These are phyloP conservation scores for Falcunculus frontatus DNA, from an alignment of 2,113 vertebrate genomes.

Conservation along the genomic window DNA sequence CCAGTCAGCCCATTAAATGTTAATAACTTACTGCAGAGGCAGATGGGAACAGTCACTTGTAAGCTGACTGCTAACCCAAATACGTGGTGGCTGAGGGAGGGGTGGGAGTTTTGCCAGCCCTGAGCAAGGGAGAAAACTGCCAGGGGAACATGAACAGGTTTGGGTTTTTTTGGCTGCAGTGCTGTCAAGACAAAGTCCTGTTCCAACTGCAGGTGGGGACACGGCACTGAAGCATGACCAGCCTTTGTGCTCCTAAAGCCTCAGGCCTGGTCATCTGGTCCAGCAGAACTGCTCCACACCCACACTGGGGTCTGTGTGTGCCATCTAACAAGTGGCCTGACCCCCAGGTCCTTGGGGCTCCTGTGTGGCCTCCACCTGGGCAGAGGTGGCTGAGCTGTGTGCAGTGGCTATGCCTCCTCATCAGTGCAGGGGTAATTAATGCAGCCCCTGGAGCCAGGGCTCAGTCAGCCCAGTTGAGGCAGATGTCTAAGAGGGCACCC, in stretches of 20 bases:
- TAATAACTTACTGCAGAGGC: slow-evolving; percentile 21
- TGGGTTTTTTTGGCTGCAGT: neutral
- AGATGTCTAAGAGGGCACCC: neutral
- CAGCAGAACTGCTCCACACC: neutral
- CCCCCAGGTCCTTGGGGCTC: neutral
- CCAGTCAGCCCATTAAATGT: slow-evolving; percentile 30
- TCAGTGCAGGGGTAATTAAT: neutral
- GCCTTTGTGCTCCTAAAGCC: neutral
- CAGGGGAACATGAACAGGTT: neutral
- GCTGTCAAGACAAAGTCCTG: neutral
- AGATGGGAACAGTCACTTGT: slow-evolving; percentile 26
- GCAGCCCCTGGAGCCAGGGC: neutral
- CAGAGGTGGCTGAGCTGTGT: neutral
- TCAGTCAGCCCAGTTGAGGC: neutral
- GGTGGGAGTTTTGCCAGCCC: neutral
- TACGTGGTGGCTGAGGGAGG: neutral
- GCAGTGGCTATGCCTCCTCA: neutral
- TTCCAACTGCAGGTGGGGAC: neutral
- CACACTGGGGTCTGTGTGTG: neutral
- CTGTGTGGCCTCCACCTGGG: neutral
- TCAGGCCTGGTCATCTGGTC: neutral
- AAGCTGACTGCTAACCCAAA: slow-evolving; percentile 46
- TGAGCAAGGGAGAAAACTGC: neutral
- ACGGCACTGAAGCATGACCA: rapidly evolving
- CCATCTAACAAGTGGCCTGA: neutral